Evolutionary conservation across 2,888 invertebrate species (phyloP), one percentile per base, ranked within the genome.

Genomic region (Synanthedon vespiformis): DNA sequence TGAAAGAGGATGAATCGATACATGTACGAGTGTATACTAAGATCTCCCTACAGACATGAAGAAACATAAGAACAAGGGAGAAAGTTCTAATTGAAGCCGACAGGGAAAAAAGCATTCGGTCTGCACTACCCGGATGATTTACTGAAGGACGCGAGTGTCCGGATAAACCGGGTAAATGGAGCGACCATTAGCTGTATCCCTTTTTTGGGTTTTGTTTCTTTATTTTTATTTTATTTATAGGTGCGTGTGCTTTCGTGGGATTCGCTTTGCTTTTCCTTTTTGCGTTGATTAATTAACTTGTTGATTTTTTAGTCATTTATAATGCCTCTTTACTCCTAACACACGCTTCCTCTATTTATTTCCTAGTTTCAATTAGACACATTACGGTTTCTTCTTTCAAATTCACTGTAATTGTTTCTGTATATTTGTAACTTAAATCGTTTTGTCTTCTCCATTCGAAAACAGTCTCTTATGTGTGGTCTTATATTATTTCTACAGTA

Each of bases 161-260:
- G 70, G 64, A 69, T 74, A 73, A 72, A 73, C 76, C 72, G 62
- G 62, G 68, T 67, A 69, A 78, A 77, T 74, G 72, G 70, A 67
- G 63, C 65, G 63, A 63, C 72, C 77, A 78, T 78, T 78, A 77
- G 70, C 60, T 57, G 58, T 63, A 64, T 65, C 67, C 70, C 63
- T 68, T 63, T 34, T 62, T 56, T 52, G 57, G 55, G 54, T 51
- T 58, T 59, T 60, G 59, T 59, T 57, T 58, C 60, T 62, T 61
- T 61, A 64, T 68, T 70, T 70, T 68, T 65, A 62, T 61, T 67
- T 69, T 66, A 60, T 62, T 59, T 58, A 12, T 50, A 48, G 18
- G 16, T 22, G 16, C 57, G 57, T 61, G 55, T 58, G 62, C 60
- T 61, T 58, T 55, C 63, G 55, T 55, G 53, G 56, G 56, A 60